phyloP scores from a whole-genome alignment of 2,113 vertebrate genomes.

The Eolophus roseicapilla region DNA sequence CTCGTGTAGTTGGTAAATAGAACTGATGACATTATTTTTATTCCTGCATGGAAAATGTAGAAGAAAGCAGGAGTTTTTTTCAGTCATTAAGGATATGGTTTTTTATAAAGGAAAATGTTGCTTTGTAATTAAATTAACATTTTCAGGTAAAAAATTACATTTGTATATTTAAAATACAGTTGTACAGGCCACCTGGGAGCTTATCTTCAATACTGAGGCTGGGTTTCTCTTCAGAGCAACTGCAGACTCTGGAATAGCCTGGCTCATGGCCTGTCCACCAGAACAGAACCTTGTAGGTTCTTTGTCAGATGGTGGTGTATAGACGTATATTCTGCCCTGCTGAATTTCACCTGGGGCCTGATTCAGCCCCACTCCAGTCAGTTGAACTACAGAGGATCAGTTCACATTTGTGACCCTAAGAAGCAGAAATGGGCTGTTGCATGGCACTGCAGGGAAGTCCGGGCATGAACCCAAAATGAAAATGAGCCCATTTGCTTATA shows the following conservation, averaged over 20 bases:
- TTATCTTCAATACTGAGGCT: not conserved
- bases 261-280: accelerated
- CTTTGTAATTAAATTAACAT: not conserved
- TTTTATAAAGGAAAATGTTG: not conserved
- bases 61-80: not conserved
- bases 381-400: not conserved
- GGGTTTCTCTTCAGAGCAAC: not conserved
- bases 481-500: not conserved
- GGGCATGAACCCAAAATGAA: not conserved
- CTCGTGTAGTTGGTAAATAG: not conserved
- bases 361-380: not conserved
- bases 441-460: not conserved
- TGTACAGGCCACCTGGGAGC: not conserved
- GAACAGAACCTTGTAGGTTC: not conserved
- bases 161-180: not conserved
- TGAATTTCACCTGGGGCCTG: not conserved
- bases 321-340: not conserved
- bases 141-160: not conserved
- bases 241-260: not conserved
- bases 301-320: no score
- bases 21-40: not conserved
- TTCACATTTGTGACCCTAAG: not conserved
- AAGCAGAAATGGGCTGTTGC: not conserved
- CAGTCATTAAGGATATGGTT: not conserved
- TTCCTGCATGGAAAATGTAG: not conserved